Conservation (phyloP, 1,140 invertebrate species). For the Heterodera schachtii region DNA sequence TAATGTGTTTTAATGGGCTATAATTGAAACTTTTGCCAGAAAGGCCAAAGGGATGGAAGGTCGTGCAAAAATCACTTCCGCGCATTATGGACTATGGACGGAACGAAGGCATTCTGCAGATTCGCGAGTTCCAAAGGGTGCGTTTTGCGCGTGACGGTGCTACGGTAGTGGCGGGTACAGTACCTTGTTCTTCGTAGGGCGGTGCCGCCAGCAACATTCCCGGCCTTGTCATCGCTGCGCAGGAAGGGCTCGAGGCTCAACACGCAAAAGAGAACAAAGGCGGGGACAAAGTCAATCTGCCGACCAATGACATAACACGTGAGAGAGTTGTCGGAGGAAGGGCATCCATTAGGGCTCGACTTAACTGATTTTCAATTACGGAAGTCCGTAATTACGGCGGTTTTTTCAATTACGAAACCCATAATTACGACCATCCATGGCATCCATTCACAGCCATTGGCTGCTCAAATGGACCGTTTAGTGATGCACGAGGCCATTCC, state of each 20-base stretch:
- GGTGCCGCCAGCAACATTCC: slow-evolving; percentile 57
- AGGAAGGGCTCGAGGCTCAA: slow-evolving; percentile 57
- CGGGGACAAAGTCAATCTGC: slow-evolving; percentile 62
- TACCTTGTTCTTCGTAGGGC: too few relatives aligned
- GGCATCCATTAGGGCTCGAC: not conserved
- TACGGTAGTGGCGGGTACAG: too few relatives aligned
- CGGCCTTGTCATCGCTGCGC: slow-evolving; percentile 63
- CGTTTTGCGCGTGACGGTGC: not conserved
- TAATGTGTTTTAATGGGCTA: not conserved
- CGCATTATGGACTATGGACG: slow-evolving; percentile 62
- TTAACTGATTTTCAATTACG: too few relatives aligned
- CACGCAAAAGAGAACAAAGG: slow-evolving; percentile 56
- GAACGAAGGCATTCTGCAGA: slow-evolving; percentile 61
- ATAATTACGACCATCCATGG: too few relatives aligned
- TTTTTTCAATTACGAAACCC: too few relatives aligned
- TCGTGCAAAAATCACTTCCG: slow-evolving; percentile 61
- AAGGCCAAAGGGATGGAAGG: slow-evolving; percentile 53
- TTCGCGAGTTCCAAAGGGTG: not conserved
- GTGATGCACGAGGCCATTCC: slow-evolving; percentile 79
- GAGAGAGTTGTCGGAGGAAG: slow-evolving; percentile 72
- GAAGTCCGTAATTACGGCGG: too few relatives aligned
- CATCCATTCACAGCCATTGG: too few relatives aligned
- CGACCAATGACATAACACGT: slow-evolving; percentile 64
- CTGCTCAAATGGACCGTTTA: too few relatives aligned
- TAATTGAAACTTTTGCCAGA: slow-evolving; percentile 17